phyloP scores from a whole-genome alignment of 2,113 vertebrate species.

The Coptodon bakossiorum region DNA sequence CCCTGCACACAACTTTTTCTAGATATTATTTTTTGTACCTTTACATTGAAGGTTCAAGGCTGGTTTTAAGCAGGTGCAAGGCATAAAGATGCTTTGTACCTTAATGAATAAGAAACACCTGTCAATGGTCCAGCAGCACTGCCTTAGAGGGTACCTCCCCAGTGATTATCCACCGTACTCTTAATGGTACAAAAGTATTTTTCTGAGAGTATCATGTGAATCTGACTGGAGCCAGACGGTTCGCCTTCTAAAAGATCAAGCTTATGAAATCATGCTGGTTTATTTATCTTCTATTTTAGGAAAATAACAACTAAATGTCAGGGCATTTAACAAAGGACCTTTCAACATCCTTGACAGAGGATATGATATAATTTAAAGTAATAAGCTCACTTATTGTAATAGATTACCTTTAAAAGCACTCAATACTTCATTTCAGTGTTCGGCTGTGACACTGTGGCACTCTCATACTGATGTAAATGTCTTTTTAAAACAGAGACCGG shows the following conservation, averaged over 20 bases:
- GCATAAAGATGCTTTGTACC: not conserved
- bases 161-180: not conserved
- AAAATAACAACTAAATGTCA: not conserved
- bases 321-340: not conserved
- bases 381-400: not conserved
- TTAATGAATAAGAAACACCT: not conserved
- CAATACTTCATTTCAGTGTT: not conserved
- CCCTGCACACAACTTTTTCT: not conserved
- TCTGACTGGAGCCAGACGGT: not conserved
- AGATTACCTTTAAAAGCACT: not conserved
- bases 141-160: rapidly evolving
- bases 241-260: rapidly evolving
- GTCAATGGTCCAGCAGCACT: rapidly evolving
- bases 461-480: not conserved
- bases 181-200: not conserved
- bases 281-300: not conserved
- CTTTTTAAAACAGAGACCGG: not conserved
- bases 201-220: not conserved
- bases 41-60: not conserved
- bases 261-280: not conserved
- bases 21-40: not conserved
- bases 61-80: not conserved
- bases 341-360: not conserved
- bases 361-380: not conserved
- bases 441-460: not conserved